Conservation (phyloP, 1,140 invertebrate species). For the Anthonomus grandis region DNA sequence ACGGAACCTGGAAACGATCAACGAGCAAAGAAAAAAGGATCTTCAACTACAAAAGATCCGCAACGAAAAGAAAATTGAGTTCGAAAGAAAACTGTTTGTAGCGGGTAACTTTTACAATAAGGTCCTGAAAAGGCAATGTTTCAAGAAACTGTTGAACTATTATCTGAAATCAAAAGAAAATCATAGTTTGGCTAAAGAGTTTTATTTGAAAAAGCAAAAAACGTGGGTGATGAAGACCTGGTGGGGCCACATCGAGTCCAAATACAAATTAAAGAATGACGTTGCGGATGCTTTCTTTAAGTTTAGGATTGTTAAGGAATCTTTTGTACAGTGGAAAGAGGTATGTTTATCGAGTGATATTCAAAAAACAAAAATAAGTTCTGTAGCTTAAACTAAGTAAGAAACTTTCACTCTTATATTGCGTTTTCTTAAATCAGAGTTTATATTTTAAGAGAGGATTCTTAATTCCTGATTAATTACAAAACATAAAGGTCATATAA, state of each 20-base stretch:
- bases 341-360: conserved; percentile 30
- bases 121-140: conserved; percentile 51
- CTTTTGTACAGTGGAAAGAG: conserved; percentile 20
- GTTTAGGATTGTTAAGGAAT: conserved; percentile 36
- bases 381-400: background rate
- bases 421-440: too few species aligned
- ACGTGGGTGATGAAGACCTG: conserved; percentile 49
- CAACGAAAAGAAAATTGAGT: conserved; percentile 53
- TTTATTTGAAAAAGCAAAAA: conserved; percentile 48
- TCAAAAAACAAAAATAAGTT: too few species aligned
- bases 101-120: conserved; percentile 58
- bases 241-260: conserved; percentile 48
- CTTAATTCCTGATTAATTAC: too few species aligned
- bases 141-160: conserved; percentile 51
- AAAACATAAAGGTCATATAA: too few species aligned
- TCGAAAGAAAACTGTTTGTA: conserved; percentile 53
- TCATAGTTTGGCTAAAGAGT: conserved; percentile 30
- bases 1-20: conserved; percentile 55
- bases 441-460: too few species aligned
- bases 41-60: conserved; percentile 55
- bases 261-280: conserved; percentile 38
- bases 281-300: conserved; percentile 35
- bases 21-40: conserved; percentile 57
- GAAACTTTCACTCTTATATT: too few species aligned
- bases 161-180: conserved; percentile 53